Evolutionary conservation across 2,113 vertebrate species (phyloP).

Genomic region (Gallinago undulata): DNA sequence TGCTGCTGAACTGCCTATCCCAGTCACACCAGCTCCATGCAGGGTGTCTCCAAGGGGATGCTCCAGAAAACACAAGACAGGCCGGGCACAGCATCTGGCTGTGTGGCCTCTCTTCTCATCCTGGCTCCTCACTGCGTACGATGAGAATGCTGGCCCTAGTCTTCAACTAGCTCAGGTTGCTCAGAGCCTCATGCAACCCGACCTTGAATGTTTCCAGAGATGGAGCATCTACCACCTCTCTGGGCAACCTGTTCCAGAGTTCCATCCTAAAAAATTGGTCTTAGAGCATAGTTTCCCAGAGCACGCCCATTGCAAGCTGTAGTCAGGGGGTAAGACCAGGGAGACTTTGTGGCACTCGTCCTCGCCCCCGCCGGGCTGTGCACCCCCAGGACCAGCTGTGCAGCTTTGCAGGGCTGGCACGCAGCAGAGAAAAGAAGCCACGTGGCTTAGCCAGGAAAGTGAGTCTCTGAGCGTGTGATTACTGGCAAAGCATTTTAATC

Average conservation of each 20-base stretch:
- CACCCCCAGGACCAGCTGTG: neutral
- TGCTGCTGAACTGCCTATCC: neutral
- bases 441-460: neutral
- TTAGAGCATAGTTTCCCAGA: neutral
- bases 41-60: neutral
- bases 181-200: neutral
- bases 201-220: neutral
- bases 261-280: neutral
- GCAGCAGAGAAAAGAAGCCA: neutral
- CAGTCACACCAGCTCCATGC: neutral
- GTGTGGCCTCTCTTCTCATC: neutral
- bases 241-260: neutral
- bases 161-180: neutral
- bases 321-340: neutral
- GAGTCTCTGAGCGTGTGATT: neutral
- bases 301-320: rapidly evolving
- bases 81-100: neutral
- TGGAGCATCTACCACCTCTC: no score
- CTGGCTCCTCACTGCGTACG: neutral
- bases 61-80: neutral
- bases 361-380: rapidly evolving
- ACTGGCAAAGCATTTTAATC: neutral
- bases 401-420: neutral
- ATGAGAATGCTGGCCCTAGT: rapidly evolving
- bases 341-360: rapidly evolving